Evolutionary conservation across 1,140 invertebrate species (phyloP).

Genomic region (Muscidifurax raptorellus): DNA sequence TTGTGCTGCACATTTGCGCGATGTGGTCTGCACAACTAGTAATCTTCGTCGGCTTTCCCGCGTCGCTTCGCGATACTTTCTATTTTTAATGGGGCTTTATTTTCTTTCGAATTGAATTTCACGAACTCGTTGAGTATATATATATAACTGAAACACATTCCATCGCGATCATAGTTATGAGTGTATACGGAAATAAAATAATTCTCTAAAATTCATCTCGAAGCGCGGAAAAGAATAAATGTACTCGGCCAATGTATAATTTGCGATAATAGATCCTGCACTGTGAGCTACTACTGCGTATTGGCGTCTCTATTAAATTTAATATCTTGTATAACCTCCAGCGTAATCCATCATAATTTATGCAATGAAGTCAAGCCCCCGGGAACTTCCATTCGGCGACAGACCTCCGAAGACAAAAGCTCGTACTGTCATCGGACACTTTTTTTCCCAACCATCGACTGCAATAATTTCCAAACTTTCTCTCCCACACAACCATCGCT

Average conservation of each 20-base stretch:
- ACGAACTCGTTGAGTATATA: not conserved
- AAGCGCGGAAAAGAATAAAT: not conserved
- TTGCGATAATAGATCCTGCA: not conserved
- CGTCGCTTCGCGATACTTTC: not conserved
- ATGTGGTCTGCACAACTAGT: not conserved
- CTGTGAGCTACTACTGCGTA: not conserved
- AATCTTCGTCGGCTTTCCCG: not conserved
- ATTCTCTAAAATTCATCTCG: too few species aligned
- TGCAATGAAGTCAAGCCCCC: not conserved
- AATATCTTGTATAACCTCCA: not conserved
- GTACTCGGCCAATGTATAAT: too few species aligned
- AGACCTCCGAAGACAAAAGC: not conserved
- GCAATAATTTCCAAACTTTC: not conserved
- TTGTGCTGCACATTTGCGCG: not conserved
- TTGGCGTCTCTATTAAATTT: not conserved
- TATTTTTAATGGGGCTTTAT: not conserved
- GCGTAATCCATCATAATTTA: not conserved
- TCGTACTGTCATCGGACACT: too few species aligned
- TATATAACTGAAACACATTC: not conserved
- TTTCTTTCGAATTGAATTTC: not conserved
- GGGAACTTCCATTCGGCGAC: not conserved
- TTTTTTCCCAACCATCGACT: too few species aligned
- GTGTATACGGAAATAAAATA: too few species aligned
- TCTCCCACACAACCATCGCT: not conserved
- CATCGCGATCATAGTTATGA: too few species aligned